Evolutionary conservation across 1,140 invertebrate species (phyloP).

Genomic region (Atta colombica): DNA sequence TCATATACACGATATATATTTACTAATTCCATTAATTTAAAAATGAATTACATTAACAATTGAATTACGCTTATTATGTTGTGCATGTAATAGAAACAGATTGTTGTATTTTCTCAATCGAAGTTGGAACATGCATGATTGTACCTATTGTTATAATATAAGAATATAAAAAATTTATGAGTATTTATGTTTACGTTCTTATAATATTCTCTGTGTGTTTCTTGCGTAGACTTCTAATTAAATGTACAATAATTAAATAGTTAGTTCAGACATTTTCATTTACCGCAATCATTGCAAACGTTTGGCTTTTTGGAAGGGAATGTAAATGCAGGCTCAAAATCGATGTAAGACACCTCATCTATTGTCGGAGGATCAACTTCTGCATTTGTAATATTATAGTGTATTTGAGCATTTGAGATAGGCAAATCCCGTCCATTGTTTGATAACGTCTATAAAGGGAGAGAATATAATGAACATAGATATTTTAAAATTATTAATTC

Average conservation of each 20-base stretch:
- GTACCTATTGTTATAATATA: neutral
- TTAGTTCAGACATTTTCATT: slow-evolving; percentile 62
- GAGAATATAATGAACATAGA: neutral
- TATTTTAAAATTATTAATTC: slow-evolving; percentile 4
- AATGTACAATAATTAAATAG: neutral
- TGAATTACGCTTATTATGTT: neutral
- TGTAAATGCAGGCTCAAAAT: slow-evolving; percentile 75
- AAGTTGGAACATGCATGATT: neutral
- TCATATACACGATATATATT: neutral
- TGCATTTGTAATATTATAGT: slow-evolving; percentile 76
- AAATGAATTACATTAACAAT: neutral
- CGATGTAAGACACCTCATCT: slow-evolving; percentile 77
- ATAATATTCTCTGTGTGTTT: neutral
- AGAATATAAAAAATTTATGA: neutral
- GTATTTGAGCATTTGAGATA: slow-evolving; percentile 71
- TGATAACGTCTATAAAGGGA: slow-evolving; percentile 61
- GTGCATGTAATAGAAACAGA: neutral
- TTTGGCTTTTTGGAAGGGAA: slow-evolving; percentile 74
- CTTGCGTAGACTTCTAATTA: neutral
- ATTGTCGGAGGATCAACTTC: slow-evolving; percentile 63
- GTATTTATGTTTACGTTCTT: neutral
- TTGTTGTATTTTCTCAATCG: neutral
- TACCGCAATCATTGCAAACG: slow-evolving; percentile 83
- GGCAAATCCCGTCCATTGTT: slow-evolving; percentile 69
- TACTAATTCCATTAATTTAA: neutral